Evolutionary conservation across 2,797 vertebrate species (phyloP).

Genomic region (Hemibagrus guttatus): DNA sequence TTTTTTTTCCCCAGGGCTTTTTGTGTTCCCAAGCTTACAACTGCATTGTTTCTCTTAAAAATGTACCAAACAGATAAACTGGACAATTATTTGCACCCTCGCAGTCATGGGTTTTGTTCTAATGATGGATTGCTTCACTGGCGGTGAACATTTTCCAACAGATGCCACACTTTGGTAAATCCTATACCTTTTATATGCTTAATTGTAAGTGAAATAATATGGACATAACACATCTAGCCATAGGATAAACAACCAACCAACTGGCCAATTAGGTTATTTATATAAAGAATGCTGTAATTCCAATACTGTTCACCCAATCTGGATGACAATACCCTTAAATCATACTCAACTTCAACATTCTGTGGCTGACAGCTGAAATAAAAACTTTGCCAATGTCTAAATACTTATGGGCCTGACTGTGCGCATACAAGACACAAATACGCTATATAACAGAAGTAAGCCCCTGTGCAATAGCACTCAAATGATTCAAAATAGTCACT

Average conservation of each 20-base stretch:
- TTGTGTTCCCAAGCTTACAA: not conserved
- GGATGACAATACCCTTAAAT: not conserved
- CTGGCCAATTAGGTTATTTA: not conserved
- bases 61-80: too few relatives aligned
- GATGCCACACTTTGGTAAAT: too few relatives aligned
- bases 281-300: not conserved
- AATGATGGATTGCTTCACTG: too few relatives aligned
- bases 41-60: not conserved
- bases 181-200: not conserved
- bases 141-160: too few relatives aligned
- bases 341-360: too few relatives aligned
- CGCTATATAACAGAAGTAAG: not conserved
- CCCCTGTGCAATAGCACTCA: not conserved
- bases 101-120: too few relatives aligned
- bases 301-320: not conserved
- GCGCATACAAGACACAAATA: not conserved
- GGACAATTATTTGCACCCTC: too few relatives aligned
- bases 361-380: too few relatives aligned
- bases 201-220: not conserved
- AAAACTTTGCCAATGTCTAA: not conserved
- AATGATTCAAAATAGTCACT: not conserved
- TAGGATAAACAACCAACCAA: not conserved
- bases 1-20: not conserved
- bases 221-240: not conserved
- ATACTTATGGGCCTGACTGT: not conserved